Conservation (phyloP, 2,888 invertebrate species). For the Didymodactylos carnosus region DNA sequence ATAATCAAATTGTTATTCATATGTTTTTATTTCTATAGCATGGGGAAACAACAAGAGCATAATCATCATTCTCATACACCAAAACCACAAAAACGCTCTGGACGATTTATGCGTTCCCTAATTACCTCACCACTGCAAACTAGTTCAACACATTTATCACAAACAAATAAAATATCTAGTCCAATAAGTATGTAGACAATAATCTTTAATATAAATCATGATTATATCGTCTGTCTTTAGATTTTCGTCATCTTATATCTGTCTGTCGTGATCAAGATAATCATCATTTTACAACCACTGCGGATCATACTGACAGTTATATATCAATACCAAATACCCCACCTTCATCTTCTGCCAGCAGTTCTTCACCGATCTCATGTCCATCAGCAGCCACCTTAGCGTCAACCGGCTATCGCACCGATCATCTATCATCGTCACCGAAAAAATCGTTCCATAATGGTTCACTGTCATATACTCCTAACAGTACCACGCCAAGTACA, state of each 20-base stretch:
- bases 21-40: no score
- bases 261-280: neutral
- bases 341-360: neutral
- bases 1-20: no score
- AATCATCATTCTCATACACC: neutral
- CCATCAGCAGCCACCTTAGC: no score
- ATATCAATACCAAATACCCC: neutral
- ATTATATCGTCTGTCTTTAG: no score
- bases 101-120: neutral
- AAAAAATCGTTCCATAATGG: neutral
- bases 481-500: neutral
- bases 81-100: neutral
- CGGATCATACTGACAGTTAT: no score
- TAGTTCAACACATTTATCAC: neutral
- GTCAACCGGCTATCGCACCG: neutral
- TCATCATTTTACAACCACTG: neutral
- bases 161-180: neutral
- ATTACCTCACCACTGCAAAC: no score
- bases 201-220: neutral
- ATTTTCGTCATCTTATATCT: neutral
- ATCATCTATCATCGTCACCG: neutral
- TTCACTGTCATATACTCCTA: neutral
- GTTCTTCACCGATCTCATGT: neutral
- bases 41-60: neutral
- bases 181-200: neutral